Evolutionary conservation across 2,888 invertebrate genomes (phyloP).

Genomic region (Ectropis crepuscularia): DNA sequence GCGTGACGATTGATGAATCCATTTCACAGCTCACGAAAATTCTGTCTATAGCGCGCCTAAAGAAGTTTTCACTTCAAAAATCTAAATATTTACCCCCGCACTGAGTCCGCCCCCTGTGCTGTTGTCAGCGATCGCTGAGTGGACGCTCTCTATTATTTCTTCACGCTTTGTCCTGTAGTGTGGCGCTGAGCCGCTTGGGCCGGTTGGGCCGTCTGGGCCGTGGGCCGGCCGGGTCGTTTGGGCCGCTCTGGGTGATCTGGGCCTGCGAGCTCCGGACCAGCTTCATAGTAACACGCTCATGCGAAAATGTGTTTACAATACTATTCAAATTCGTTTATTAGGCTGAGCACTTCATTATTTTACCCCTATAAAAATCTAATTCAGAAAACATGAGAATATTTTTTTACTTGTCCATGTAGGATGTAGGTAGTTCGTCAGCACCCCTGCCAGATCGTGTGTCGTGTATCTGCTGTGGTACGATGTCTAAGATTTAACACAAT

Average conservation of each 20-base stretch:
- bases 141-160: conserved; percentile 26
- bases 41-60: background rate
- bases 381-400: no score
- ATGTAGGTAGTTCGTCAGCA: no score
- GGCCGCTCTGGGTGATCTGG: background rate
- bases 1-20: no score
- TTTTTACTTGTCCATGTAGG: no score
- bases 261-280: background rate
- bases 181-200: background rate
- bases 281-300: background rate
- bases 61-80: background rate
- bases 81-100: background rate
- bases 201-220: background rate
- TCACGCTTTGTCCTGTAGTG: conserved; percentile 13
- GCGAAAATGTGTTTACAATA: background rate
- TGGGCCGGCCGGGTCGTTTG: background rate
- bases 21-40: no score
- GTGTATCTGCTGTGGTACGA: no score
- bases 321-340: no score
- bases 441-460: no score
- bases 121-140: conserved; percentile 21
- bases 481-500: no score
- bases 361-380: no score
- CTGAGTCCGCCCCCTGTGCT: conserved; percentile 13
- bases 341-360: no score